A percentile compares a stretch with the other conserved stretches of the same genome.
Conservation (phyloP, 2,888 invertebrate genomes). For the Steinernema hermaphroditum region DNA sequence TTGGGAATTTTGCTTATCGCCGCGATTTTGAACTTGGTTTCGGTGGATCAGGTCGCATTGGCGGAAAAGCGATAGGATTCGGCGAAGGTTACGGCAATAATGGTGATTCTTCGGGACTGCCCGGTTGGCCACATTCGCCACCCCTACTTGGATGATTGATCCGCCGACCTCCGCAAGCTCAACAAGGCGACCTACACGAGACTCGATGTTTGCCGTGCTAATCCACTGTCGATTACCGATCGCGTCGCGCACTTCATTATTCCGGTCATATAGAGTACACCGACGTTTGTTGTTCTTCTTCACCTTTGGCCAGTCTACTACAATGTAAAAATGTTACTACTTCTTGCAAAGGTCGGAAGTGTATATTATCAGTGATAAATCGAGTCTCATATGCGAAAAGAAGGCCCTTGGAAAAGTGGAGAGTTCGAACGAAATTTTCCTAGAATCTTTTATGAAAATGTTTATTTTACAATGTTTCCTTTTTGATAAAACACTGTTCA, state of each 20-base stretch:
- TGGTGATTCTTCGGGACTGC: conserved; percentile 24
- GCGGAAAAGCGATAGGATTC: conserved; percentile 52
- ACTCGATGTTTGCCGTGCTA: conserved; percentile 17
- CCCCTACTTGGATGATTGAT: conserved; percentile 19
- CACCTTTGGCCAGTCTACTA: background rate
- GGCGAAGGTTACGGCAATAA: conserved; percentile 46
- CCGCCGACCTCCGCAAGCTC: background rate
- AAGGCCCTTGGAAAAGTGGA: no score
- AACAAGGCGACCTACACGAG: background rate
- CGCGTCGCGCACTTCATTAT: conserved; percentile 19
- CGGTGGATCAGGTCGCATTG: conserved; percentile 52
- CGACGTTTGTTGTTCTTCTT: background rate
- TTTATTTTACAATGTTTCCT: no score
- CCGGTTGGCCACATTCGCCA: conserved; percentile 29
- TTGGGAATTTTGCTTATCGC: conserved; percentile 45
- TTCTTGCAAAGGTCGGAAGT: no score
- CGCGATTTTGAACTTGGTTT: conserved; percentile 52
- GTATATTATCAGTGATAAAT: no score
- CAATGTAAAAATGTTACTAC: no score
- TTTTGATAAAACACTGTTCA: no score
- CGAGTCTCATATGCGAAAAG: no score
- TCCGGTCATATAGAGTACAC: background rate
- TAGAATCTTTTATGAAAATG: no score
- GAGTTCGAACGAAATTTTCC: no score
- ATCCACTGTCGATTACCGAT: background rate